Evolutionary conservation across 2,888 invertebrate genomes (phyloP).

Genomic region (Noctua janthe): DNA sequence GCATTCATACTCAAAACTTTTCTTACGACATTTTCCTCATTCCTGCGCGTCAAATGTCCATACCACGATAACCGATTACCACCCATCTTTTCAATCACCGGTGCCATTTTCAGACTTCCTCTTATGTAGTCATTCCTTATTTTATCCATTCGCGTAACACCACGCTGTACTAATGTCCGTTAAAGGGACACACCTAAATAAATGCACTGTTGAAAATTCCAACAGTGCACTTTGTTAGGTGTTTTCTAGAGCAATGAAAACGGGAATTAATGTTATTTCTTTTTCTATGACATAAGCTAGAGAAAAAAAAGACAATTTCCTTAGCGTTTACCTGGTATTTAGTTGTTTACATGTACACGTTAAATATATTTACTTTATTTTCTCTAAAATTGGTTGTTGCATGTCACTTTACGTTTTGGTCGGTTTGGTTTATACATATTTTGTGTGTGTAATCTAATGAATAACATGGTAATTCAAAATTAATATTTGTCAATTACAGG

Average conservation of each 20-base stretch:
- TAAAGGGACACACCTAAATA: background rate
- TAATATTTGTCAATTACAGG: conserved; percentile 81
- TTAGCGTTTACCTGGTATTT: conserved; percentile 3
- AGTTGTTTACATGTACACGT: background rate
- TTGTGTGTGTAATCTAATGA: conserved; percentile 20
- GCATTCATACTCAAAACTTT: background rate
- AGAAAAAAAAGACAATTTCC: conserved; percentile 20
- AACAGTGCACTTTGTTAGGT: background rate
- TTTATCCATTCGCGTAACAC: background rate
- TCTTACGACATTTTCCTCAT: background rate
- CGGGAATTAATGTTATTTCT: conserved; percentile 3
- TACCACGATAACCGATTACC: background rate
- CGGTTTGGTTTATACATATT: conserved; percentile 1
- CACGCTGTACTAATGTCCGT: background rate
- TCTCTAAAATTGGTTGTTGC: conserved; percentile 41
- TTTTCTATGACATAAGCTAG: conserved; percentile 12
- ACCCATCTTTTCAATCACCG: background rate
- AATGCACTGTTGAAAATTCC: background rate
- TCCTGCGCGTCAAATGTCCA: background rate
- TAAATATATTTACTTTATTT: conserved; percentile 6
- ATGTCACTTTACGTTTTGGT: conserved; percentile 27
- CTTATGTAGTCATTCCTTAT: background rate
- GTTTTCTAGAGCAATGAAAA: background rate
- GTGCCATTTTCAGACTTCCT: background rate
- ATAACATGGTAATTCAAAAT: conserved; percentile 43